Evolutionary conservation across 2,888 invertebrate species (phyloP).

Genomic region (Saturnia pavonia): DNA sequence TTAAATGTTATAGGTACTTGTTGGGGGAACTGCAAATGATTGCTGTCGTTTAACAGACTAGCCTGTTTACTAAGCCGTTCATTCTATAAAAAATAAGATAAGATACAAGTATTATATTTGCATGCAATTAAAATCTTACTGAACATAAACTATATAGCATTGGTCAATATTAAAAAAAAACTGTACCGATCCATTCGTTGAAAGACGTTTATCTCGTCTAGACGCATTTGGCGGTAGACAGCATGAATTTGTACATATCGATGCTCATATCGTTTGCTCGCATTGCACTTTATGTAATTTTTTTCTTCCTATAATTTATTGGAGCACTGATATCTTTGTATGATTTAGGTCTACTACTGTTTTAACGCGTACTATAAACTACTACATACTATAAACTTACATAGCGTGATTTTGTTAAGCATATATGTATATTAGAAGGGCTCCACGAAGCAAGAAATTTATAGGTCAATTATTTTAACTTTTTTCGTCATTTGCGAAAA

Average conservation of each 20-base stretch:
- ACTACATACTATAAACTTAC: too few species aligned
- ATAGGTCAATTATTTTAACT: too few species aligned
- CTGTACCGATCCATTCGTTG: slow-evolving; percentile 32
- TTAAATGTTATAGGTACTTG: background rate
- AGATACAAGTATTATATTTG: background rate
- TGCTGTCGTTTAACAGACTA: background rate
- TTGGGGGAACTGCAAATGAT: background rate
- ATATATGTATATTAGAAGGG: too few species aligned
- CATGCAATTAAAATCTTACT: background rate
- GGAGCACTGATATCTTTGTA: background rate
- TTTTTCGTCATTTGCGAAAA: too few species aligned
- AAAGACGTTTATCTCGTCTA: slow-evolving; percentile 47
- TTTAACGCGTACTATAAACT: too few species aligned
- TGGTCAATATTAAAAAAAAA: background rate
- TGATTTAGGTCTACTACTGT: background rate
- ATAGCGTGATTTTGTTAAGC: too few species aligned
- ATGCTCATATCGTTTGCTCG: slow-evolving; percentile 5
- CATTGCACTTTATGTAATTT: background rate
- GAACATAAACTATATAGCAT: background rate
- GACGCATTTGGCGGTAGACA: slow-evolving; percentile 32
- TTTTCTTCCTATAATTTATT: background rate
- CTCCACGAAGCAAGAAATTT: too few species aligned
- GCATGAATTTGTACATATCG: slow-evolving; percentile 1
- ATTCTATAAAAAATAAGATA: background rate
- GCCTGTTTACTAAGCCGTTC: background rate